Percentiles rank a stretch among this genome's conserved stretches.
phyloP scores from a whole-genome alignment of 2,797 vertebrate species.

The Morus bassanus region DNA sequence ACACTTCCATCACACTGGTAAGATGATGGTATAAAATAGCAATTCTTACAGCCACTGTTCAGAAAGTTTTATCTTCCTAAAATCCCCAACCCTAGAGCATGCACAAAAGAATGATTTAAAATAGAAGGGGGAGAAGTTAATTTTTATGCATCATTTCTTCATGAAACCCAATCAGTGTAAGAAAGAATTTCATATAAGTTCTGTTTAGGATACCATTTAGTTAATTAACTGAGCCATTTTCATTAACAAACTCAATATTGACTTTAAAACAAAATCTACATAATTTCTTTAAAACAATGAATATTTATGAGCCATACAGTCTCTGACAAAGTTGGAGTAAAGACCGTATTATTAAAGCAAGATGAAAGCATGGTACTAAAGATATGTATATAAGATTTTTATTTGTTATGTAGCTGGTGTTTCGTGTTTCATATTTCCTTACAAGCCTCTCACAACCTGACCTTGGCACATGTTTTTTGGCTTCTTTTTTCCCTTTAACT shows the following conservation, averaged over 20 bases:
- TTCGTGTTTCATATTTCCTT: not conserved
- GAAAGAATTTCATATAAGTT: constrained; percentile 67
- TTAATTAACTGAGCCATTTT: constrained; percentile 75
- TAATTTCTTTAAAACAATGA: constrained; percentile 58
- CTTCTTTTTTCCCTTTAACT: not conserved
- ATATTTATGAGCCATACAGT: constrained; percentile 60
- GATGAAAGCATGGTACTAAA: constrained; percentile 24
- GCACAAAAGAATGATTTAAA: not conserved
- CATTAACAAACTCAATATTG: constrained; percentile 75
- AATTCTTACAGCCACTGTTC: not conserved
- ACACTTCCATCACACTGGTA: not conserved
- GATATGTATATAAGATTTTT: not conserved
- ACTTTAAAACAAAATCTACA: constrained; percentile 70
- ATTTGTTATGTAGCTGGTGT: not conserved
- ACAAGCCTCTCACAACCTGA: not conserved
- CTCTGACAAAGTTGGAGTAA: constrained; percentile 39
- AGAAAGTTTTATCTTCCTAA: not conserved
- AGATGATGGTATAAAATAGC: not conserved
- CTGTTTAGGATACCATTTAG: constrained; percentile 64
- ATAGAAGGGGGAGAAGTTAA: not conserved
- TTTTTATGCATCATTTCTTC: constrained; percentile 73
- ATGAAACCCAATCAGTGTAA: constrained; percentile 64
- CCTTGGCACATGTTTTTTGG: not conserved
- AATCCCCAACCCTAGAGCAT: not conserved
- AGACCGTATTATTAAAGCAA: constrained; percentile 37